Percentiles rank a stretch among this genome's conserved stretches.
Conservation (phyloP, 2,888 invertebrate species). For the Euspilapteryx auroguttella region DNA sequence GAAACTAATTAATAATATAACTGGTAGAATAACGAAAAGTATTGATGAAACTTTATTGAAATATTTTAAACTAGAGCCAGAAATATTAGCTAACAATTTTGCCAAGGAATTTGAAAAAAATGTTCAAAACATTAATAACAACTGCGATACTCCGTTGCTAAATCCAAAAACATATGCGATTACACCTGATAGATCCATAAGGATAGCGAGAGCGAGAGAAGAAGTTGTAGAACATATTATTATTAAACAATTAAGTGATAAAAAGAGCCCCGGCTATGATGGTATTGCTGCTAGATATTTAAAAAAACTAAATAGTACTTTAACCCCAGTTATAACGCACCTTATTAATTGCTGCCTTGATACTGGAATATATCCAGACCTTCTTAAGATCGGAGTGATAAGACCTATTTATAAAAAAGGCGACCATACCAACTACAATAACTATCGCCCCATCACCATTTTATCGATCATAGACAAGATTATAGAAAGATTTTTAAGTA, state of each 20-base stretch:
- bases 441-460: too few relatives aligned
- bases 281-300: constrained; percentile 5
- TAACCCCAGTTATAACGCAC: constrained; percentile 5
- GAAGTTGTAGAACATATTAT: constrained; percentile 1
- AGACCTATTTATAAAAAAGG: too few relatives aligned
- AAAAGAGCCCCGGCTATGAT: constrained; percentile 7
- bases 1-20: constrained; percentile 5
- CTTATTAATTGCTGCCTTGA: constrained; percentile 5
- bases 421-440: too few relatives aligned
- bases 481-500: too few relatives aligned
- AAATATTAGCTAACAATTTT: constrained; percentile 1
- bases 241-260: constrained; percentile 1
- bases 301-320: constrained; percentile 4
- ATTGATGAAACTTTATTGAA: too few relatives aligned
- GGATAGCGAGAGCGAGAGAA: constrained; percentile 9
- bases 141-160: constrained; percentile 1
- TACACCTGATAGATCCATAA: constrained; percentile 18
- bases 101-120: neutral
- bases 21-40: constrained; percentile 5
- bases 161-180: constrained; percentile 13
- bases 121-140: neutral
- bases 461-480: too few relatives aligned
- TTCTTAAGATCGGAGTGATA: constrained; percentile 5
- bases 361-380: constrained; percentile 3
- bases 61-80: too few relatives aligned